Evolutionary conservation across 1,140 invertebrate species (phyloP).

Genomic region (Lamellibrachia luymesi): DNA sequence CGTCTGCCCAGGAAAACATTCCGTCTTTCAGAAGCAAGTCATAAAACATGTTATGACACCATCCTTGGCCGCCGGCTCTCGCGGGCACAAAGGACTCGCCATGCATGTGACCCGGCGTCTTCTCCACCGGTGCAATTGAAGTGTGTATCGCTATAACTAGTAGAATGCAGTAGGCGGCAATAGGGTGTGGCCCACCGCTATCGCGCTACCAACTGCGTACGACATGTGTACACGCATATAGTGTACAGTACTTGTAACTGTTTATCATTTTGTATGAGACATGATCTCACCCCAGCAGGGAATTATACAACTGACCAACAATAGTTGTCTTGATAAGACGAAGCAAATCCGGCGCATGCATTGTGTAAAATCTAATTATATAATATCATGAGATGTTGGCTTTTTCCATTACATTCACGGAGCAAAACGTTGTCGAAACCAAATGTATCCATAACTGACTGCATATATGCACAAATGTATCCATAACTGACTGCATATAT

Average conservation of each 20-base stretch:
- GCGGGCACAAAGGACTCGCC: not conserved
- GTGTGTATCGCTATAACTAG: not conserved
- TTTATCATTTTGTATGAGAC: too few relatives aligned
- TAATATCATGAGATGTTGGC: too few relatives aligned
- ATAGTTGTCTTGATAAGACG: not conserved
- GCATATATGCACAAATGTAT: not conserved
- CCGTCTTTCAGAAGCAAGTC: not conserved
- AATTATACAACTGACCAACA: not conserved
- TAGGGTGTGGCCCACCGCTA: not conserved
- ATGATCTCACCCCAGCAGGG: not conserved
- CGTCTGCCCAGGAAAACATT: not conserved
- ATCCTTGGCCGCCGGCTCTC: not conserved
- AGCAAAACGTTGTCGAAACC: too few relatives aligned
- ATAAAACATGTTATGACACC: not conserved
- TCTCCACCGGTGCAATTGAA: not conserved
- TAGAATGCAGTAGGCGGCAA: not conserved
- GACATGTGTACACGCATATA: not conserved
- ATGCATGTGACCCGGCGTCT: not conserved
- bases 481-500: too few relatives aligned
- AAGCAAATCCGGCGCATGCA: not conserved
- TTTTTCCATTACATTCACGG: too few relatives aligned
- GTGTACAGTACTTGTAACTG: not conserved
- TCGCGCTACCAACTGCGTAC: not conserved
- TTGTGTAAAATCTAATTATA: too few relatives aligned
- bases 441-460: too few relatives aligned